phyloP scores from a whole-genome alignment of 2,113 vertebrate genomes.

The Spea bombifrons region DNA sequence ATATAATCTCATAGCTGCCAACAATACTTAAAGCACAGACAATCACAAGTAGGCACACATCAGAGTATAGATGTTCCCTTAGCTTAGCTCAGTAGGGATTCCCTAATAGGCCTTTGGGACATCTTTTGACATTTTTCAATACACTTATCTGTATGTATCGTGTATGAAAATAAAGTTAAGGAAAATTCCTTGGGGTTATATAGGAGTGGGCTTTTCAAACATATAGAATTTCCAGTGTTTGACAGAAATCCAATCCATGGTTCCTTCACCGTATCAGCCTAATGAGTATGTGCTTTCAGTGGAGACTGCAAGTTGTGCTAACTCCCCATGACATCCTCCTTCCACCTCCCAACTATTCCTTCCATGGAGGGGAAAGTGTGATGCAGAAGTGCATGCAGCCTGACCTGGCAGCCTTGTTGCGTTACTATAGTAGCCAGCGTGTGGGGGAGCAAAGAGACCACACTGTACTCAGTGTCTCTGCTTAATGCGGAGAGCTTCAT shows the following conservation, averaged over 20 bases:
- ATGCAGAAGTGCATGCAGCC: not conserved
- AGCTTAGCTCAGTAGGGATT: too few relatives aligned
- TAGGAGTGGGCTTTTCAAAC: too few relatives aligned
- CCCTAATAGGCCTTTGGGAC: too few relatives aligned
- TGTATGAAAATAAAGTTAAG: too few relatives aligned
- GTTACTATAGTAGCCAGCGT: not conserved
- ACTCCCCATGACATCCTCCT: not conserved
- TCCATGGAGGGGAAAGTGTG: not conserved
- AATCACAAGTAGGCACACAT: too few relatives aligned
- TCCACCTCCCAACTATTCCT: not conserved
- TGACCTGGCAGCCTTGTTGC: not conserved
- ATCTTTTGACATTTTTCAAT: too few relatives aligned
- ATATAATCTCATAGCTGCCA: too few relatives aligned
- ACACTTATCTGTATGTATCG: too few relatives aligned
- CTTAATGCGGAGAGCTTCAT: not conserved
- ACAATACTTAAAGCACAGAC: too few relatives aligned
- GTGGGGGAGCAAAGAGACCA: not conserved
- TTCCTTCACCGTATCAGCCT: not conserved
- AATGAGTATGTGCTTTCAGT: not conserved
- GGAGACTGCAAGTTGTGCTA: not conserved
- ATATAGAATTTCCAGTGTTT: not conserved
- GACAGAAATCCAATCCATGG: not conserved
- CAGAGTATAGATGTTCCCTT: too few relatives aligned
- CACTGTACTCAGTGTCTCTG: not conserved
- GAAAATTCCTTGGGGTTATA: too few relatives aligned